Evolutionary conservation across 37 sponge, comb jelly and placozoan species (phyloP), one percentile per base, ranked within the genome.

Genomic region (Tethya wilhelma): DNA sequence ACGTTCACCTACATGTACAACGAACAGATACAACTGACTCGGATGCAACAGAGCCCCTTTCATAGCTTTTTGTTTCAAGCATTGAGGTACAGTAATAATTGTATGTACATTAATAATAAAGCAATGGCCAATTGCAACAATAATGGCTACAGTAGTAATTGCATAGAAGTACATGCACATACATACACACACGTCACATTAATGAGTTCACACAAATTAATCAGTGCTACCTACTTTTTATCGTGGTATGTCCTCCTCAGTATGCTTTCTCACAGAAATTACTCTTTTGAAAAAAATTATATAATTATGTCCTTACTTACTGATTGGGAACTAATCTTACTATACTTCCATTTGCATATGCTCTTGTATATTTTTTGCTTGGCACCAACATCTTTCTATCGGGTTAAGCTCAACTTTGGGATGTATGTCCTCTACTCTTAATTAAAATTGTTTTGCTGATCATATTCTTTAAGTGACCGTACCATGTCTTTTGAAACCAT

Each of bases 341-440:
- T 58, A 86, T 31, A 76, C 69, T 30, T 68, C 79, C 36, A 73
- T 78, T 22, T 78, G 62, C 25, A 65, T 74, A 65, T 56, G 67
- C 75, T 39, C 64, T 2, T 22, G 53, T 49, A 14, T 49, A 49
- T 65, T 59, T 32, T 84, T 84, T 12, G 85, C 75, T 17, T 84
- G 77, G 43, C 70, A 59, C 85, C 76, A 76, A 14, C 6, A 22
- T 59, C 45, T 59, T 33, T 70, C 83, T 31, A 82, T 82, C 34
- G 83, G 83, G 38, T 60, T 76, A 14, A 66, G 66, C 38, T 84
- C 85, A 41, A 81, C 58, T 88, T 88, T 64, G 89, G 82, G 7
- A 66, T 40, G 9, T 14, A 63, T 74, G 77, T 31, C 70, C 75
- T 23, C 37, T 59, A 42, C 69, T 44, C 26, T 68, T 59, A 6